Evolutionary conservation across 2,888 invertebrate species (phyloP).

Genomic region (Sicus ferrugineus): DNA sequence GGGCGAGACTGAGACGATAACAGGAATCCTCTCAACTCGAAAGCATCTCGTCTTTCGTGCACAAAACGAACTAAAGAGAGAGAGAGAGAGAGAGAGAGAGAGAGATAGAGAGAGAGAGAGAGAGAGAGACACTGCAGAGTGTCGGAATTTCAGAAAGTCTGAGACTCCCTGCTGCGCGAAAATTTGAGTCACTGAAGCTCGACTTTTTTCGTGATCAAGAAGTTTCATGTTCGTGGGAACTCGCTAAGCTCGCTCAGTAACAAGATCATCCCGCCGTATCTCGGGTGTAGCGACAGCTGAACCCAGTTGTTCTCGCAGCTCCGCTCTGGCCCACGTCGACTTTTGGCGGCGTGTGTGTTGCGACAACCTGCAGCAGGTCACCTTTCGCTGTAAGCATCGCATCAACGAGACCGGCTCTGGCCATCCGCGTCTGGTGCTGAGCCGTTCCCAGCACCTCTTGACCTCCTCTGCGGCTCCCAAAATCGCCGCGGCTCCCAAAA

Average conservation of each 20-base stretch:
- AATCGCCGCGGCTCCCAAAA: slow-evolving; percentile 11
- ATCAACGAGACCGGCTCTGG: background rate
- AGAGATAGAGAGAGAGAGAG: no score
- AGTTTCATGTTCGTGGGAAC: background rate
- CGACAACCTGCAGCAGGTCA: slow-evolving; percentile 4
- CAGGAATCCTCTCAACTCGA: no score
- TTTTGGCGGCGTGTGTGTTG: background rate
- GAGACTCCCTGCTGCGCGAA: background rate
- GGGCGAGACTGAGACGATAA: no score
- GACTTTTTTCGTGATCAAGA: background rate
- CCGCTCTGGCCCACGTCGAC: no score
- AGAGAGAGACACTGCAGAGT: no score
- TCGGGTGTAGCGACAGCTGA: no score
- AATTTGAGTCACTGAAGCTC: background rate
- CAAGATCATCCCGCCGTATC: background rate
- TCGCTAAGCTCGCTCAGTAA: background rate
- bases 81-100: no score
- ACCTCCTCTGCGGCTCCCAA: slow-evolving; percentile 18
- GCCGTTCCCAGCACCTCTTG: slow-evolving; percentile 25
- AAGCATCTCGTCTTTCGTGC: no score
- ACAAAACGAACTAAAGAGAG: no score
- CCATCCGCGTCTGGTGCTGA: background rate
- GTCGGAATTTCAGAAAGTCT: no score
- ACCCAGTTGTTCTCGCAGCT: no score
- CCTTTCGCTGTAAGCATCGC: background rate